Evolutionary conservation across 2,113 vertebrate species (phyloP).

Genomic region (Reinhardtius hippoglossoides): DNA sequence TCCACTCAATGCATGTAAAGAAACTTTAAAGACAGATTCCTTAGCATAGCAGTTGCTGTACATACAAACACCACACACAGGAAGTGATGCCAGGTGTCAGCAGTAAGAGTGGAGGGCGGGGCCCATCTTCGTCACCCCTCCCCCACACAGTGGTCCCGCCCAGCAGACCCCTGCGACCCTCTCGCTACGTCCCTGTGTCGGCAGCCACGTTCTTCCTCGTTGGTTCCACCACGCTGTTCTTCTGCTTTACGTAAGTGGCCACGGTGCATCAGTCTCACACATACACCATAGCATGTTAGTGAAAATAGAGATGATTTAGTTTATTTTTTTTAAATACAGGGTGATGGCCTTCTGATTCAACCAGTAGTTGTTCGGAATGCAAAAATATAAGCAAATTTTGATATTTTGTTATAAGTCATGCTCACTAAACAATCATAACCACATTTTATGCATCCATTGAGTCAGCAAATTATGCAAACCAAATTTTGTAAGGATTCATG

Average conservation of each 20-base stretch:
- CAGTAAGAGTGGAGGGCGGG: conserved; percentile 81
- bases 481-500: too few relatives aligned
- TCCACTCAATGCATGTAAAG: background rate
- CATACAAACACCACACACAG: conserved; percentile 20
- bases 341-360: background rate
- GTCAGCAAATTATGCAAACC: too few relatives aligned
- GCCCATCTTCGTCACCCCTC: conserved; percentile 80
- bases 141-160: conserved; percentile 85
- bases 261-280: background rate
- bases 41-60: conserved; percentile 12
- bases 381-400: background rate
- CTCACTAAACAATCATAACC: background rate
- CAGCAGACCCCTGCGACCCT: conserved; percentile 77
- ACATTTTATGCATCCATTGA: background rate
- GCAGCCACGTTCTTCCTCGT: conserved; percentile 96
- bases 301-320: background rate
- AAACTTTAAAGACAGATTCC: conserved; percentile 26
- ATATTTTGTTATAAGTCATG: background rate
- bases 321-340: background rate
- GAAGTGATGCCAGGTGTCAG: conserved; percentile 81
- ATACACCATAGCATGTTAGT: background rate
- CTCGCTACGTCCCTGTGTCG: conserved; percentile 95
- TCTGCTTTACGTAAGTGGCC: conserved; percentile 97
- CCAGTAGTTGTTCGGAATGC: background rate
- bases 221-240: conserved; percentile 97